phyloP scores from a whole-genome alignment of 2,113 vertebrate species.

The Ciconia boyciana region DNA sequence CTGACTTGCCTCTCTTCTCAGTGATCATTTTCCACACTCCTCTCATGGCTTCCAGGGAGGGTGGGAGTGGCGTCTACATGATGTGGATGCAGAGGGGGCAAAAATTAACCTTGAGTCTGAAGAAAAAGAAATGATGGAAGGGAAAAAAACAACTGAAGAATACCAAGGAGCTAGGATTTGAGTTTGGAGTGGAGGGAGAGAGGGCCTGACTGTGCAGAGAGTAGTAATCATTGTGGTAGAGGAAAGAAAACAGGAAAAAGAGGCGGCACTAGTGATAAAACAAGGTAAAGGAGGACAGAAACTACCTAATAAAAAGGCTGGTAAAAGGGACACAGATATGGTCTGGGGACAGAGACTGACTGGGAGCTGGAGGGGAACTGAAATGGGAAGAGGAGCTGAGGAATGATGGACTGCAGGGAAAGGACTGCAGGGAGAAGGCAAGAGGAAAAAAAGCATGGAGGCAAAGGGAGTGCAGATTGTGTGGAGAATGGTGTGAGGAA shows the following conservation, averaged over 20 bases:
- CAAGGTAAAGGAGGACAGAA: not conserved
- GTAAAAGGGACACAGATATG: not conserved
- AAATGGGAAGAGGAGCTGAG: not conserved
- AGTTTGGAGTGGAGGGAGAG: not conserved
- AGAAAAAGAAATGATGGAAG: not conserved
- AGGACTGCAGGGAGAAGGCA: not conserved
- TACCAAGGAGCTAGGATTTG: not conserved
- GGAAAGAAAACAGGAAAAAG: not conserved
- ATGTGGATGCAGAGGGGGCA: not conserved
- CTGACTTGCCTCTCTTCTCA: not conserved
- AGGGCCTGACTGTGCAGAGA: not conserved
- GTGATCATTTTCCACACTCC: not conserved
- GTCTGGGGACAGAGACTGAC: not conserved
- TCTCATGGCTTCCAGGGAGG: not conserved
- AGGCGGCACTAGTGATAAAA: not conserved
- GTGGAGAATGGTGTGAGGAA: not conserved
- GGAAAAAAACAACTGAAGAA: not conserved
- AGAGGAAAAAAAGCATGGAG: not conserved
- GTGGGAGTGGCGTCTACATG: fast-evolving
- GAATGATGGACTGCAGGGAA: not conserved
- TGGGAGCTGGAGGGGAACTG: not conserved
- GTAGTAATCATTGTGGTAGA: not conserved
- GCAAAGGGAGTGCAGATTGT: not conserved
- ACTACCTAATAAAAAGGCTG: not conserved
- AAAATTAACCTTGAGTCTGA: not conserved